Conservation (phyloP, 2,888 invertebrate genomes). For the Tachina lurida region DNA sequence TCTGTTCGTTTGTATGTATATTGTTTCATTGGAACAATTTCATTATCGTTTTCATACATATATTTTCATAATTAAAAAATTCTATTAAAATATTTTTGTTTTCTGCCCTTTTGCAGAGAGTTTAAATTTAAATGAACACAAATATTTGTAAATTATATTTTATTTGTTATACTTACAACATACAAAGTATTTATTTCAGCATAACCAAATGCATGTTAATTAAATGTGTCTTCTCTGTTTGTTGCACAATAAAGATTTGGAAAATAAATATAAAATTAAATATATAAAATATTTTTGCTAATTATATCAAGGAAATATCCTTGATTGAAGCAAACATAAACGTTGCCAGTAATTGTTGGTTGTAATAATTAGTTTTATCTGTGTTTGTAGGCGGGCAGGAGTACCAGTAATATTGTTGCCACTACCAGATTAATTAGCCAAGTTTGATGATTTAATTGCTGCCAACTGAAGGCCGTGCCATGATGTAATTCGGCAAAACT, state of each 20-base stretch:
- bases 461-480: slow-evolving; percentile 80
- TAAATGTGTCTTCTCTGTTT: slow-evolving; percentile 1
- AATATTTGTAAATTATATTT: slow-evolving; percentile 19
- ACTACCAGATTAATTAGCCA: slow-evolving; percentile 76
- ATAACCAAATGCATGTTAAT: not conserved
- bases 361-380: slow-evolving; percentile 76
- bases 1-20: not conserved
- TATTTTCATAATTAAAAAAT: slow-evolving; percentile 15
- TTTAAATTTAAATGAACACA: slow-evolving; percentile 34
- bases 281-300: slow-evolving; percentile 18
- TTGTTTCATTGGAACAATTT: slow-evolving; percentile 43
- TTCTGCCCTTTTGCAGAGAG: not conserved
- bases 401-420: slow-evolving; percentile 69
- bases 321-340: not conserved
- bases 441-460: slow-evolving; percentile 71
- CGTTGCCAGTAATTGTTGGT: not conserved
- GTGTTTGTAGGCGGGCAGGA: slow-evolving; percentile 73
- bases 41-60: not conserved
- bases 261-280: not conserved
- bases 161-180: not conserved
- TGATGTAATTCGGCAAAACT: slow-evolving; percentile 86
- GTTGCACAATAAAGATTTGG: not conserved
- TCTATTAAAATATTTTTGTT: not conserved
- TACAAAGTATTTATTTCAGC: not conserved
- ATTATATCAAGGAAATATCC: slow-evolving; percentile 23